Evolutionary conservation across 2,888 invertebrate genomes (phyloP).

Genomic region (Pinctada fucata): DNA sequence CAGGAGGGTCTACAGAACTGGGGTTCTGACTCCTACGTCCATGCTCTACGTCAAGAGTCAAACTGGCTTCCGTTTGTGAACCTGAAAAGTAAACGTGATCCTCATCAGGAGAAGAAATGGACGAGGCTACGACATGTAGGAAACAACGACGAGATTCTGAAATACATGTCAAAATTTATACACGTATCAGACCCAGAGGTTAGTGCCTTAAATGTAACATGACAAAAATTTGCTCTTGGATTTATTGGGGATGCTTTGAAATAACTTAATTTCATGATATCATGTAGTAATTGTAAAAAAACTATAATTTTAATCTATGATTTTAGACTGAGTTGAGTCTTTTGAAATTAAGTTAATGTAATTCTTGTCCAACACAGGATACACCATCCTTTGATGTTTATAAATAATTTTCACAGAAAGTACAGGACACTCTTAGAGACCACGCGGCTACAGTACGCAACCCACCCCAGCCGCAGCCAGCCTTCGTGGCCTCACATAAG

Average conservation of each 20-base stretch:
- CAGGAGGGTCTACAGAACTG: slow-evolving; percentile 69
- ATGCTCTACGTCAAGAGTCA: slow-evolving; percentile 72
- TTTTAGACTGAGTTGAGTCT: too few species aligned
- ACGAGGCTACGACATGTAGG: slow-evolving; percentile 67
- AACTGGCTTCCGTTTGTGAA: slow-evolving; percentile 73
- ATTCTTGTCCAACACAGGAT: too few species aligned
- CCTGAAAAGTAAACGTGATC: slow-evolving; percentile 68
- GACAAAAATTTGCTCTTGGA: too few species aligned
- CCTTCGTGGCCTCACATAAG: slow-evolving; percentile 65
- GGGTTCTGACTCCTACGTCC: slow-evolving; percentile 70
- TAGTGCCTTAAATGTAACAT: slow-evolving; percentile 10
- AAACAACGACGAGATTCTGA: slow-evolving; percentile 72
- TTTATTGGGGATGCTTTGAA: not conserved
- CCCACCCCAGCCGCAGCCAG: slow-evolving; percentile 62
- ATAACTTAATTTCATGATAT: not conserved
- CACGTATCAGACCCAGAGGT: slow-evolving; percentile 72
- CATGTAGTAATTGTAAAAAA: not conserved
- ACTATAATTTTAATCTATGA: not conserved
- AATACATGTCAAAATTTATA: slow-evolving; percentile 70
- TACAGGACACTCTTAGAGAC: slow-evolving; percentile 72
- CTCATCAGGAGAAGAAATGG: slow-evolving; percentile 69
- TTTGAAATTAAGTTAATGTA: too few species aligned
- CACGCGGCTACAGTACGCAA: slow-evolving; percentile 70
- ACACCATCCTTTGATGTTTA: not conserved
- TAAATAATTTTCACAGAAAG: slow-evolving; percentile 59